Percentiles rank a stretch among this genome's conserved stretches.
These are phyloP conservation scores for Simalia tracyae DNA, from an alignment of 2,797 vertebrate genomes.

Conservation along the genomic window DNA sequence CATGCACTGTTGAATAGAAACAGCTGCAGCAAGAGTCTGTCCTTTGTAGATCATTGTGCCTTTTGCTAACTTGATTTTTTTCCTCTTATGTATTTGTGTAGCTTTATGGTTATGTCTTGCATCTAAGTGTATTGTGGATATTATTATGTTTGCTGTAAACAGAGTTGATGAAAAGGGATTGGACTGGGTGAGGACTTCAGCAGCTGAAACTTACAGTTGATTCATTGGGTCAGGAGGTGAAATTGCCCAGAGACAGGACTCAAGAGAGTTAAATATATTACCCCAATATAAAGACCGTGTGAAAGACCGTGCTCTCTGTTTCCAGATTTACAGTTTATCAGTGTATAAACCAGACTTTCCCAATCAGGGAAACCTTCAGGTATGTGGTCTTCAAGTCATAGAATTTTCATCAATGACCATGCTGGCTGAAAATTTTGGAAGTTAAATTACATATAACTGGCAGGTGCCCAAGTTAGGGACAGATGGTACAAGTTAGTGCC, in stretches of 20 bases:
- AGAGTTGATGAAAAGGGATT: neutral
- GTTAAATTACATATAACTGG: neutral
- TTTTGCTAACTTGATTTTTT: conserved; percentile 65
- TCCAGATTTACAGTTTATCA: neutral
- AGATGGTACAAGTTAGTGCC: neutral
- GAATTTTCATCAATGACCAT: neutral
- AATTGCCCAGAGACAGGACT: neutral
- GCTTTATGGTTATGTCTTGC: conserved; percentile 46
- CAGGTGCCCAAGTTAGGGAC: neutral
- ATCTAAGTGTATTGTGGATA: conserved; percentile 49
- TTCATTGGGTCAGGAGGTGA: neutral
- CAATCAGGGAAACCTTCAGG: neutral
- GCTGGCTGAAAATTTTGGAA: neutral
- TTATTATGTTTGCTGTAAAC: conserved; percentile 9
- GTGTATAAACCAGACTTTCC: neutral
- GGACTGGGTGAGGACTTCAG: neutral
- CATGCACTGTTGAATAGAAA: conserved; percentile 68
- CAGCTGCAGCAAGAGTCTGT: conserved; percentile 53
- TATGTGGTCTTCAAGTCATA: neutral
- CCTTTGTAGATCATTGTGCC: conserved; percentile 54
- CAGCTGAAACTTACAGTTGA: neutral
- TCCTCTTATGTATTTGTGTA: conserved; percentile 44
- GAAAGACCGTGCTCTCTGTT: neutral
- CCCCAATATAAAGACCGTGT: neutral
- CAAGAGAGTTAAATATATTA: neutral